Base-by-base conservation (phyloP, 1,140 invertebrate genomes). In the Drosophila kurseongensis region DNA sequence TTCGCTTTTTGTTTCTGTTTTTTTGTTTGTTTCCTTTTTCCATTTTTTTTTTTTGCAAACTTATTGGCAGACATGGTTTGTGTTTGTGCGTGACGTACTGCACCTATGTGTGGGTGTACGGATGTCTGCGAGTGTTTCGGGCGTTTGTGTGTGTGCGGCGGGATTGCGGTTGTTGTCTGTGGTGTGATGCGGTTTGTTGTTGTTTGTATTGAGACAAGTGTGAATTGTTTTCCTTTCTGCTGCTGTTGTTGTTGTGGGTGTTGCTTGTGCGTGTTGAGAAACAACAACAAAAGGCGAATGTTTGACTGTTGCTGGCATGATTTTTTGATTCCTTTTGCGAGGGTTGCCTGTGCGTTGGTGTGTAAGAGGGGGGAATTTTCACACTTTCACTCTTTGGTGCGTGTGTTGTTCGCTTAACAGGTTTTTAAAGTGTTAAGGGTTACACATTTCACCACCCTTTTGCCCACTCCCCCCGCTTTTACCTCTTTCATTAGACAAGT, bases 181-280 rank as follows among this genome's bases (percentile, higher is more conserved):
- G 83, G 80, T 88, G 84, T 66, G 75, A 55, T 78, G 80, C 75
- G 75, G 75, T 75, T 89, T 88, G 84, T 88, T 88, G 76, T 89
- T 88, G 83, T 84, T 89, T 89, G 82, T 89, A 88, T 88, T 88
- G 84, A 84, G 84, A 89, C 84, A 88, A 88, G 84, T 88, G 84
- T 88, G 84, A 88, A 88, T 88, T 88, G 84, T 84, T 88, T 88
- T 88, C 82, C 84, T 89, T 77, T 75, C 72, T 42, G 42, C 42
- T 79, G 69, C 78, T 67, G 65, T 57, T 81, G 65, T 69, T 81
- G 59, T 72, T 75, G 73, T 77, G 54, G 51, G 63, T 63, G 69
- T 72, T 71, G 56, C 69, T 75, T 85, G 81, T 86, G 82, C 75
- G 82, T 86, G 80, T 48, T 40, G 51, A 40, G 48, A 41, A 56